Evolutionary conservation across 2,113 vertebrate genomes (phyloP), one percentile per base, ranked within the genome.

Genomic region (Pelobates fuscus): DNA sequence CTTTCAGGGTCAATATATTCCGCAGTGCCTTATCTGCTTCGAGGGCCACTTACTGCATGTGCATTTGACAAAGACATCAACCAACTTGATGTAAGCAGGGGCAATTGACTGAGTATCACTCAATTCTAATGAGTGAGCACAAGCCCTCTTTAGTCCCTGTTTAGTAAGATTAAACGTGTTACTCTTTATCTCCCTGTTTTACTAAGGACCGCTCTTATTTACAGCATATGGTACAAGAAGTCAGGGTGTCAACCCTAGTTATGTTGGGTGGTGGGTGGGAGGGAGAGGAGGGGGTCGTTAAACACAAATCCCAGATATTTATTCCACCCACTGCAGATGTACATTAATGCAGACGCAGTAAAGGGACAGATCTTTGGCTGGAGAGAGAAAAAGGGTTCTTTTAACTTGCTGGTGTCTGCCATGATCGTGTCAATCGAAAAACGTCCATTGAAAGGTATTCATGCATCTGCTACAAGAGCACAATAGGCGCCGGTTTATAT

Each of bases 381-480:
- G 86, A 82, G 84, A 90, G 85, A 88, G 23, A 21, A 84, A 85
- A 82, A 84, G 81, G 86, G 86, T 89, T 88, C 89, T 93, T 94
- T 93, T 90, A 93, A 94, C 94, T 88, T 88, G 89, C 93, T 91
- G 93, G 95, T 96, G 96, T 97, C 95, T 96, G 91, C 94, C 92
- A 91, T 91, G 92, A 95, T 95, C 93, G 93, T 98, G 96, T 98
- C 96, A 97, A 90, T 94, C 92, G 93, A 91, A 95, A 94, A 94
- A 92, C 90, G 85, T 87, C 94, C 90, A 96, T 98, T 99, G 88
- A 98, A 89, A 91, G 91, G 92, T 94, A 96, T 95, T 98, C 96
- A 98, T 90, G 95, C 96, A 93, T 96, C 92, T 89, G 94, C 92
- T 93, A 92, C 89, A 77, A 83, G 87, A 87, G 91, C 90, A 97